Evolutionary conservation across 2,888 invertebrate species (phyloP), one percentile per base, ranked within the genome.

Genomic region (Ormyrus labotus): DNA sequence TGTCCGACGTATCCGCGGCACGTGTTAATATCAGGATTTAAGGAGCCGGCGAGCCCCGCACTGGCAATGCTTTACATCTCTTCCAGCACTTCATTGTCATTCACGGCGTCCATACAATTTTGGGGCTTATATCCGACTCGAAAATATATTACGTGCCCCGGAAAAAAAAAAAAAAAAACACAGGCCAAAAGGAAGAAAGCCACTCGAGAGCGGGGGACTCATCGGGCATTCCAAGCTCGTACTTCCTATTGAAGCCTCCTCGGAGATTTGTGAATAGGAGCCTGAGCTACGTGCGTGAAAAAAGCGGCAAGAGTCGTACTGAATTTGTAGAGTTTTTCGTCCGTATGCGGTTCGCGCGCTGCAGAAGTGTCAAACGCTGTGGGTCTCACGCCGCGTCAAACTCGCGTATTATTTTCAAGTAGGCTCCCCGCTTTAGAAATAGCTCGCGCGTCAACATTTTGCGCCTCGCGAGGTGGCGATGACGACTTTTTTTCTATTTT

Each of bases 71-170:
- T 71, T 19, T 65, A 75, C 53, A 47, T 13, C 47, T 11, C 8
- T 13, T 13, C 51, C 5, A 9, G 69, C 19, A 19, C 19, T 8
- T 74, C 53, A 80, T 74, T 79, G 64, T 73, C 47, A 74, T 80
- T 70, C 70, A 2, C 53, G 6, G 34, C 48, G 58, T 65, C n/a
- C 13, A n/a, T 34, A 64, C 65, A 70, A 75, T 80, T 80, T 70
- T 75, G 58, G 19, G 74, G 34, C 80, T 80, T 65, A 70, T 75
- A 75, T 75, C 80, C 75, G 75, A 60, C 57, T 75, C 34, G 60
- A 75, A 80, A 80, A 74, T 79, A 69, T 74, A 63, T 34, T 74
- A 79, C 78, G 78, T 72, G 78, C 71, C 67, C 10, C 48, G 51
- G 47, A 61, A 70, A 34, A 55, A 6, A 4, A 61, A 68, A 61